These are phyloP conservation scores for Taeniopygia guttata DNA, from an alignment of 2,797 vertebrate genomes.

Conservation along the genomic window DNA sequence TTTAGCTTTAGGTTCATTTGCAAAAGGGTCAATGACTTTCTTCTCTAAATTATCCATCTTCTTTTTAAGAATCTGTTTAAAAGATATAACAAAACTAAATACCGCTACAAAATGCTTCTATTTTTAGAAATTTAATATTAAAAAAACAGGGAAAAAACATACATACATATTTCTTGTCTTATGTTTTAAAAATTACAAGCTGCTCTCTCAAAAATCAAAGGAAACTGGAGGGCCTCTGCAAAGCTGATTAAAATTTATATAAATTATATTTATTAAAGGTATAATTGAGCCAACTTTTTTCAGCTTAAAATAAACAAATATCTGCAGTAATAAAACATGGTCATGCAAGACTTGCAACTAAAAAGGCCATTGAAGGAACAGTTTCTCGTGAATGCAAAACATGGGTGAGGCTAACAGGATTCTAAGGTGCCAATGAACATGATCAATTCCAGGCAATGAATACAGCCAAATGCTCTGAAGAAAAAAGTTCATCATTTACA, in stretches of 20 bases:
- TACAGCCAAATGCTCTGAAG: neutral
- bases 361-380: neutral
- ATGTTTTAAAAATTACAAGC: neutral
- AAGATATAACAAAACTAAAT: neutral
- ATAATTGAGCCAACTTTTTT: neutral
- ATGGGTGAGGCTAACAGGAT: neutral
- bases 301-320: neutral
- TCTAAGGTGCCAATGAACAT: neutral
- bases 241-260: neutral
- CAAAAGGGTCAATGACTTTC: constrained; percentile 67
- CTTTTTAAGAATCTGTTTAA: constrained; percentile 80
- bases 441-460: neutral
- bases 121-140: neutral
- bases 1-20: constrained; percentile 69
- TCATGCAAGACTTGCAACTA: neutral
- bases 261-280: neutral
- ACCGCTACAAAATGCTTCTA: neutral
- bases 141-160: neutral
- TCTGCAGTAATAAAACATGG: neutral
- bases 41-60: constrained; percentile 77
- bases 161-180: neutral
- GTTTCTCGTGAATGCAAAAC: neutral
- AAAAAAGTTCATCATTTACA: neutral
- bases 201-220: neutral
- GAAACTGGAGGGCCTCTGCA: neutral